Evolutionary conservation across 2,888 invertebrate genomes (phyloP).

Genomic region (Drosophila lutescens): DNA sequence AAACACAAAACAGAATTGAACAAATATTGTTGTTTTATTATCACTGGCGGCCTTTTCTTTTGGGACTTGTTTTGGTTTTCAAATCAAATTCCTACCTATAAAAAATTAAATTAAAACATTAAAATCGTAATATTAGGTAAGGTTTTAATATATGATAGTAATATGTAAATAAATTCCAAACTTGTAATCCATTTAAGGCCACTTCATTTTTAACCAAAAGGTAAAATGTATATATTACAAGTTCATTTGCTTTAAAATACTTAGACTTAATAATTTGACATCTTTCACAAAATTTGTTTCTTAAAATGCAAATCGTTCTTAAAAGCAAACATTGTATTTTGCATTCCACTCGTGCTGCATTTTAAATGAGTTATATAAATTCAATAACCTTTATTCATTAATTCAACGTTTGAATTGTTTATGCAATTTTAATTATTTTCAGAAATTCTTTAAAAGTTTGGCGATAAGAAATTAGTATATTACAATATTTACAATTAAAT

Average conservation of each 20-base stretch:
- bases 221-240: not conserved
- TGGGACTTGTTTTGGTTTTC: not conserved
- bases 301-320: slow-evolving; percentile 13
- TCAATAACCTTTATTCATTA: slow-evolving; percentile 31
- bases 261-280: not conserved
- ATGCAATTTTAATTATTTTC: slow-evolving; percentile 15
- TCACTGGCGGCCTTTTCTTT: not conserved
- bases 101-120: too few relatives aligned
- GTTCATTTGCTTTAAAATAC: slow-evolving; percentile 4
- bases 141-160: too few relatives aligned
- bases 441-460: not conserved
- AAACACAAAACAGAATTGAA: slow-evolving; percentile 33
- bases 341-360: slow-evolving; percentile 26
- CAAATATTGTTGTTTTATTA: not conserved
- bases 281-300: slow-evolving; percentile 9
- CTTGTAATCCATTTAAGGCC: not conserved
- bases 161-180: too few relatives aligned
- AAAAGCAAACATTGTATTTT: slow-evolving; percentile 26
- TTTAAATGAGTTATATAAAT: slow-evolving; percentile 31
- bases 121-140: not conserved
- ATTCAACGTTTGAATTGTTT: slow-evolving; percentile 21
- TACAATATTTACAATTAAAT: not conserved
- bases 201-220: not conserved
- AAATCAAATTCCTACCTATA: not conserved
- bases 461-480: not conserved